Conservation (phyloP, 2,888 invertebrate genomes). For the Andrena bicolor region DNA sequence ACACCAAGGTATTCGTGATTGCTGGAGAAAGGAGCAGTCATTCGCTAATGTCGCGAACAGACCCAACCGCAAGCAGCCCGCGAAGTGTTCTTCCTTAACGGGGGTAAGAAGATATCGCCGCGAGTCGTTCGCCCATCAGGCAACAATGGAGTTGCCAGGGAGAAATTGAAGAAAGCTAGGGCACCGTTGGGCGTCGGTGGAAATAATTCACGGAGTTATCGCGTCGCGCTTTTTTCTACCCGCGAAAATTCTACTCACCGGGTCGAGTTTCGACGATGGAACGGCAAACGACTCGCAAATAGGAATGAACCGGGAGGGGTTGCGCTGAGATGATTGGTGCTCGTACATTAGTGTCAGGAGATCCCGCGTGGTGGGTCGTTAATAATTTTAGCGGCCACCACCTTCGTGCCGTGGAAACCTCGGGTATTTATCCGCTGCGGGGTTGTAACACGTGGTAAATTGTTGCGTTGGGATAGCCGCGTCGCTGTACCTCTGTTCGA, state of each 20-base stretch:
- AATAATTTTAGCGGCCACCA: constrained; percentile 74
- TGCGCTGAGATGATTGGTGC: constrained; percentile 69
- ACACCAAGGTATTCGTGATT: background rate
- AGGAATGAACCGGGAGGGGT: constrained; percentile 32
- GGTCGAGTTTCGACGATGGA: constrained; percentile 35
- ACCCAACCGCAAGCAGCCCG: constrained; percentile 17
- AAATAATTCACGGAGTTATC: constrained; percentile 60
- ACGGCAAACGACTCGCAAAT: constrained; percentile 3
- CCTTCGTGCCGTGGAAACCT: constrained; percentile 49
- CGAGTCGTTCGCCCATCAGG: background rate
- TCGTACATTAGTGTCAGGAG: constrained; percentile 76
- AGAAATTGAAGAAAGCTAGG: constrained; percentile 21
- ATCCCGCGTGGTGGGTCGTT: constrained; percentile 75
- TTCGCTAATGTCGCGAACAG: constrained; percentile 56
- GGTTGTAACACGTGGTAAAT: constrained; percentile 53
- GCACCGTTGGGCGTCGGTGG: constrained; percentile 12
- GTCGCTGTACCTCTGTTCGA: background rate
- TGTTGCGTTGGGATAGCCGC: constrained; percentile 19
- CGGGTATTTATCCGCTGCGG: constrained; percentile 55
- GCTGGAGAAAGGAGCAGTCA: constrained; percentile 17
- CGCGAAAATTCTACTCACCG: constrained; percentile 29
- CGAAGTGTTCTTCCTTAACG: constrained; percentile 41
- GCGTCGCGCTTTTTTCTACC: constrained; percentile 36
- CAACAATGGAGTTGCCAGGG: constrained; percentile 32
- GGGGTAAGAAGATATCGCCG: constrained; percentile 38